Conservation (phyloP, 2,888 invertebrate species). For the Andrena bucephala region DNA sequence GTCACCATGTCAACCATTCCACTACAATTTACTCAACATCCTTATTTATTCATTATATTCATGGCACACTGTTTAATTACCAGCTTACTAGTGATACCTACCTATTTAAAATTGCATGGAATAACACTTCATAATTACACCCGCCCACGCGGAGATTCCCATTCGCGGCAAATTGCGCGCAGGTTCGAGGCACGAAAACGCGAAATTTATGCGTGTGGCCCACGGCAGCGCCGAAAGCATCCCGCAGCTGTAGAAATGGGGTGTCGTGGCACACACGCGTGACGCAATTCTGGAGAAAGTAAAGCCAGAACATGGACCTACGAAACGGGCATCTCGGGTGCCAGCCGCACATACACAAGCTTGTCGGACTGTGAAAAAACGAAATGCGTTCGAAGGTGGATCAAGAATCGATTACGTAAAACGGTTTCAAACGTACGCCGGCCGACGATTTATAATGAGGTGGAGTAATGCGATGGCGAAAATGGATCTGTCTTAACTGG, state of each 20-base stretch:
- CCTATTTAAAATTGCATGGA: too few relatives aligned
- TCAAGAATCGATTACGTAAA: conserved; percentile 66
- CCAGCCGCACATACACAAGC: conserved; percentile 29
- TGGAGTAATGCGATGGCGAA: conserved; percentile 17
- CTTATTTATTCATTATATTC: too few relatives aligned
- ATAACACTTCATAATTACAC: too few relatives aligned
- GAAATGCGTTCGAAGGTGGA: conserved; percentile 57
- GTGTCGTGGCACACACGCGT: conserved; percentile 49
- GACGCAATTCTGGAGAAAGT: conserved; percentile 72
- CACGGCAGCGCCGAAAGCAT: conserved; percentile 30
- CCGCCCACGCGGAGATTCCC: too few relatives aligned
- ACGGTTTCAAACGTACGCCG: conserved; percentile 41
- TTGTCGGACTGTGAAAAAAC: conserved; percentile 52
- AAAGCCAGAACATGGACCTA: conserved; percentile 48
- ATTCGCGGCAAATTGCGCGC: not conserved
- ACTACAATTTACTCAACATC: too few relatives aligned
- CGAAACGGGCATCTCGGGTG: conserved; percentile 45
- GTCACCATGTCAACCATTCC: too few relatives aligned
- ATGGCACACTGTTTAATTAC: too few relatives aligned
- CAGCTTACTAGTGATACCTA: too few relatives aligned
- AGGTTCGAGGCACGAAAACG: conserved; percentile 4
- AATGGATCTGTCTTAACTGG: conserved; percentile 44
- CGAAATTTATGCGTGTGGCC: conserved; percentile 26
- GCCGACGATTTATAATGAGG: conserved; percentile 39
- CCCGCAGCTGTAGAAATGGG: conserved; percentile 53